Evolutionary conservation across 2,888 invertebrate species (phyloP).

Genomic region (Pammene aurita): DNA sequence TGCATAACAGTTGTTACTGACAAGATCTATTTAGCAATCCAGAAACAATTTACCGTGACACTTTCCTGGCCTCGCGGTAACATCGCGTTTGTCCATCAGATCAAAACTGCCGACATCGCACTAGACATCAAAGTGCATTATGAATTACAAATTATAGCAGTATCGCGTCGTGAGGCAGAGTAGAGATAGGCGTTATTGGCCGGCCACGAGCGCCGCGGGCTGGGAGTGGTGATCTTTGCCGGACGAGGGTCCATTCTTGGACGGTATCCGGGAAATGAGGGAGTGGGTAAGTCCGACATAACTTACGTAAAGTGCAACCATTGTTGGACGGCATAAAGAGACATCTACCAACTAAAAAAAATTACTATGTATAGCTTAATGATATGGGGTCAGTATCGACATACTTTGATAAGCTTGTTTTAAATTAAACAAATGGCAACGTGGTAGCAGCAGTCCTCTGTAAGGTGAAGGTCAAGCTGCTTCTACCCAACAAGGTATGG

Average conservation of each 20-base stretch:
- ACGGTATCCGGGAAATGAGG: conserved; percentile 11
- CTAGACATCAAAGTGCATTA: conserved; percentile 51
- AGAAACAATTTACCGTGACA: conserved; percentile 12
- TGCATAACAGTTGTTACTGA: neutral
- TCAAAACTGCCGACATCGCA: conserved; percentile 37
- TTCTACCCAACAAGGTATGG: no score
- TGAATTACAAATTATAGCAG: conserved; percentile 57
- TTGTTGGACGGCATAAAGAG: no score
- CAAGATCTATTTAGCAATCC: neutral
- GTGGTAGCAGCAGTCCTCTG: no score
- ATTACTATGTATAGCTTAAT: no score
- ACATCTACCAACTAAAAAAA: no score
- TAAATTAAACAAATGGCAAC: no score
- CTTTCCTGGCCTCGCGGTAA: neutral
- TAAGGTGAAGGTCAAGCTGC: no score
- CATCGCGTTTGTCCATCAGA: conserved; percentile 10
- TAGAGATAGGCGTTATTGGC: conserved; percentile 61
- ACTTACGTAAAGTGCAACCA: no score
- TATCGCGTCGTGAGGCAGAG: conserved; percentile 58
- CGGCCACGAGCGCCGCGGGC: conserved; percentile 64
- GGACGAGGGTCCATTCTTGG: conserved; percentile 47
- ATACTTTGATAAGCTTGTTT: no score
- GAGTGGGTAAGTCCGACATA: no score
- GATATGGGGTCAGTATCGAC: no score
- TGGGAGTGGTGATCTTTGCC: conserved; percentile 47